Evolutionary conservation across 2,888 invertebrate species (phyloP).

Genomic region (Blomia tropicalis): DNA sequence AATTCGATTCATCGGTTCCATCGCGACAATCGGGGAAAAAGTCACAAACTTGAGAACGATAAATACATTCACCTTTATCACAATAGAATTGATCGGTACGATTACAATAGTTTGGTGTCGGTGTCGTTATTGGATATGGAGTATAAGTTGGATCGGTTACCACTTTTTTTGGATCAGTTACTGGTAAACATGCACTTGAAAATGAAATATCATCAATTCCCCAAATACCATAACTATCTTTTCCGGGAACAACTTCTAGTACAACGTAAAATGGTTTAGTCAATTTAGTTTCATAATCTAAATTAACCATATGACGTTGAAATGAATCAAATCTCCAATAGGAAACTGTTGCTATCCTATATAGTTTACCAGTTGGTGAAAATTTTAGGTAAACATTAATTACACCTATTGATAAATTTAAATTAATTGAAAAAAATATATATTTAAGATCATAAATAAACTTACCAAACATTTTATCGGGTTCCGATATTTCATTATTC

Average conservation of each 20-base stretch:
- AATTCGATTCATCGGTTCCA: constrained; percentile 25
- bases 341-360: too few species aligned
- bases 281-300: constrained; percentile 7
- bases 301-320: neutral
- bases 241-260: constrained; percentile 24
- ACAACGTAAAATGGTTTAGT: constrained; percentile 27
- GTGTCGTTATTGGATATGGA: neutral
- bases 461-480: too few species aligned
- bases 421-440: too few species aligned
- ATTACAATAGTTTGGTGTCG: neutral
- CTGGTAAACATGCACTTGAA: constrained; percentile 24
- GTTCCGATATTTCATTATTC: too few species aligned
- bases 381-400: neutral
- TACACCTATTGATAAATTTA: too few species aligned
- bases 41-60: constrained; percentile 26
- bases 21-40: constrained; percentile 27
- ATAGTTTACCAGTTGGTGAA: neutral
- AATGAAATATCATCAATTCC: constrained; percentile 29
- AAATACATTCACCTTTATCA: constrained; percentile 22
- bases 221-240: constrained; percentile 24
- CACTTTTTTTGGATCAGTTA: neutral
- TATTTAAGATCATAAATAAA: too few species aligned
- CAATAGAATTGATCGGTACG: constrained; percentile 24
- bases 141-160: constrained; percentile 1
- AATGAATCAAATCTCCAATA: neutral